phyloP scores from a whole-genome alignment of 2,888 invertebrate genomes.

The Euzophera pinguis region DNA sequence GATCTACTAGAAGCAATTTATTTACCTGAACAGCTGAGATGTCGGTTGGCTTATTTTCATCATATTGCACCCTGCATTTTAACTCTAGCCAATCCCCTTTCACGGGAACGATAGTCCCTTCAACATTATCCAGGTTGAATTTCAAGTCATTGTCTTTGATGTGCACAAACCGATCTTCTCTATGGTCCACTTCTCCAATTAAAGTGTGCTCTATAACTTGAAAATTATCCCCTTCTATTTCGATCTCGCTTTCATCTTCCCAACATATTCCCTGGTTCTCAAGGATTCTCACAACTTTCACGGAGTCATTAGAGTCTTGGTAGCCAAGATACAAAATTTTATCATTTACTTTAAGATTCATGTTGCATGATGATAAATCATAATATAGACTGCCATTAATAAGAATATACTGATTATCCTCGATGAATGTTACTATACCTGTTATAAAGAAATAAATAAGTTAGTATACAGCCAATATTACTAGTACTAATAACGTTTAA shows the following conservation, averaged over 20 bases:
- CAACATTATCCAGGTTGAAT: constrained; percentile 81
- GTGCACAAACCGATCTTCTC: constrained; percentile 51
- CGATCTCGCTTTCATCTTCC: constrained; percentile 61
- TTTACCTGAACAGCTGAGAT: constrained; percentile 63
- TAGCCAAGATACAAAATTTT: constrained; percentile 79
- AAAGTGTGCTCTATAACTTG: constrained; percentile 55
- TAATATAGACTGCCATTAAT: constrained; percentile 82
- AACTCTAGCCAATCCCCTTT: constrained; percentile 85
- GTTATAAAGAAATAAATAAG: constrained; percentile 3
- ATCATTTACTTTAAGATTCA: constrained; percentile 69
- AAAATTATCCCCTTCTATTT: constrained; percentile 39
- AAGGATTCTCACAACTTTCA: constrained; percentile 80
- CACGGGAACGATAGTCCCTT: constrained; percentile 82
- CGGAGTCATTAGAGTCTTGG: constrained; percentile 57
- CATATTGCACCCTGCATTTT: constrained; percentile 81
- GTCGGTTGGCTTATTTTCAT: constrained; percentile 73
- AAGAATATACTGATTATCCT: constrained; percentile 58
- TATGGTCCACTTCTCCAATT: constrained; percentile 51
- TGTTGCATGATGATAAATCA: constrained; percentile 51
- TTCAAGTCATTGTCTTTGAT: constrained; percentile 78
- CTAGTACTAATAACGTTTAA: too few species aligned
- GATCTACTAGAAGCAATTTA: too few species aligned
- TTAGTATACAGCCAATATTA: not conserved
- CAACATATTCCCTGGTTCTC: constrained; percentile 73
- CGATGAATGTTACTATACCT: constrained; percentile 82